Evolutionary conservation across 2,797 vertebrate genomes (phyloP).

Genomic region (Intellagama lesueurii): DNA sequence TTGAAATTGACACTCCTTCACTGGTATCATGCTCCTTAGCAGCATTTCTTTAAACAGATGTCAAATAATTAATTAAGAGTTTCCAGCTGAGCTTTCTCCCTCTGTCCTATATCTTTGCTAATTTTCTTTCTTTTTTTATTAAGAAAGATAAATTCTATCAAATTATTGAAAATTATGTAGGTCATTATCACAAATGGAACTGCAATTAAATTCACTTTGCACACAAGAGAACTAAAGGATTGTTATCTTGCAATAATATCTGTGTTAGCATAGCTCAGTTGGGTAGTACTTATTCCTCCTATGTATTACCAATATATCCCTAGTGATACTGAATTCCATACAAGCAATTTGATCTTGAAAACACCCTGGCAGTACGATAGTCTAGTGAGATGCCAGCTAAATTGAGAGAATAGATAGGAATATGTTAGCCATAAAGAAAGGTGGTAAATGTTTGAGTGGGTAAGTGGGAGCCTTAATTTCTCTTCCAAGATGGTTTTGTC

Average conservation of each 20-base stretch:
- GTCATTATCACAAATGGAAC: constrained; percentile 69
- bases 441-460: no score
- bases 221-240: constrained; percentile 41
- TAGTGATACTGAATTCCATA: neutral
- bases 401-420: neutral
- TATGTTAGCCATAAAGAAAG: neutral
- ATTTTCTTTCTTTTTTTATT: constrained; percentile 69
- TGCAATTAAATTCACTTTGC: constrained; percentile 62
- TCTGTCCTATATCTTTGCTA: constrained; percentile 55
- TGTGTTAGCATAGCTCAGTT: constrained; percentile 42
- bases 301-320: neutral
- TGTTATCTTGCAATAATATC: constrained; percentile 41
- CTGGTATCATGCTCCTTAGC: constrained; percentile 22
- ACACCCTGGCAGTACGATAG: neutral
- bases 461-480: no score
- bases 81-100: constrained; percentile 58
- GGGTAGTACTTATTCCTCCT: constrained; percentile 21
- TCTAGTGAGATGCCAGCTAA: neutral
- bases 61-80: constrained; percentile 69
- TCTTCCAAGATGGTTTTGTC: neutral
- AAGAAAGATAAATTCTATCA: constrained; percentile 70
- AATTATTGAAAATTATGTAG: constrained; percentile 72
- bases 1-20: neutral
- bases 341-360: neutral
- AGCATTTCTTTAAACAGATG: constrained; percentile 53